Percentiles rank a stretch among this genome's conserved stretches.
Conservation (phyloP, 37 sponge, comb jelly and placozoan genomes). For the Aplysina aerophoba region DNA sequence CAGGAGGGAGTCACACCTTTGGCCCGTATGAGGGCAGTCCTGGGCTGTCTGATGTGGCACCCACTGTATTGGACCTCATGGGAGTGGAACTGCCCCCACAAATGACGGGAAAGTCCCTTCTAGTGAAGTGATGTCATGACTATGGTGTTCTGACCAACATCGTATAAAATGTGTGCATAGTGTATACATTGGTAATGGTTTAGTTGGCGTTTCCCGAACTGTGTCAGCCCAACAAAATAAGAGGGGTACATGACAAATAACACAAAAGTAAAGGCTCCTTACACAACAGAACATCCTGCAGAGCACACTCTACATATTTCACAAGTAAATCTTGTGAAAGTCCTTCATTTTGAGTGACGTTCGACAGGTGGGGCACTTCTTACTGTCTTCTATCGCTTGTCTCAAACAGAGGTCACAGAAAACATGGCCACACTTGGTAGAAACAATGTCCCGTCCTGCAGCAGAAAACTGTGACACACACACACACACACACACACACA, state of each 20-base stretch:
- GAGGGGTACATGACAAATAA: too few species aligned
- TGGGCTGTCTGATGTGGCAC: conserved; percentile 93
- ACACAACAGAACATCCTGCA: too few species aligned
- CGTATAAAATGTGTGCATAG: too few species aligned
- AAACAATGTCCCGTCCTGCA: conserved; percentile 52
- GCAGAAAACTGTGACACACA: conserved; percentile 39
- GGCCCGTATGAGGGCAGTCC: conserved; percentile 41
- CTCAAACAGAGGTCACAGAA: conserved; percentile 67
- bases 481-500: background rate
- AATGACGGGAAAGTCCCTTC: conserved; percentile 89
- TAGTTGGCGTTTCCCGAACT: too few species aligned
- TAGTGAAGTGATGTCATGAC: conserved; percentile 10
- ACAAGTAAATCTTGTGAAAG: conserved; percentile 65
- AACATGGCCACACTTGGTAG: conserved; percentile 74
- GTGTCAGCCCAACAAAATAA: too few species aligned
- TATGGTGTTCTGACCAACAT: too few species aligned
- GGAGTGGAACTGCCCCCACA: conserved; percentile 80
- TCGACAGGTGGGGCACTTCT: conserved; percentile 73
- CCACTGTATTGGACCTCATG: conserved; percentile 87
- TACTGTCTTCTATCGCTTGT: conserved; percentile 34
- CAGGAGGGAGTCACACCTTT: conserved; percentile 56
- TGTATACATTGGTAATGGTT: too few species aligned
- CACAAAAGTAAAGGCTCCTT: too few species aligned
- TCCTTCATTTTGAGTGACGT: conserved; percentile 53
- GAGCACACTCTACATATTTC: background rate